Percentiles rank a stretch among this genome's conserved stretches.
Evolutionary conservation across 2,888 invertebrate genomes (phyloP).

Genomic region (Drosophila borealis): DNA sequence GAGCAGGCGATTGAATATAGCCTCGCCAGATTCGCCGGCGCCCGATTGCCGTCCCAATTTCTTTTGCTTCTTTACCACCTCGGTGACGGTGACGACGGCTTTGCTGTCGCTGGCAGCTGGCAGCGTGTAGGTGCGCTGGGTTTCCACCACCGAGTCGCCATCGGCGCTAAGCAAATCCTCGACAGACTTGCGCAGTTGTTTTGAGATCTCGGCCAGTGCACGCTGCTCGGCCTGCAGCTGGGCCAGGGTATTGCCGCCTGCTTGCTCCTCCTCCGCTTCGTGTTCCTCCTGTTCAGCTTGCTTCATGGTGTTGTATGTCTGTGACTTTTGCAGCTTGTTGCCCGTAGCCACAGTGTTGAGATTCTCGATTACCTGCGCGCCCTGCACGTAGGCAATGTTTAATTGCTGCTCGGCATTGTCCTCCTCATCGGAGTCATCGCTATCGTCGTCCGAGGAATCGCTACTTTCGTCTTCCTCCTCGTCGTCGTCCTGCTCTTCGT

Average conservation of each 20-base stretch:
- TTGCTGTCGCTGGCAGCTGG: conserved; percentile 55
- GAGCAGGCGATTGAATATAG: conserved; percentile 76
- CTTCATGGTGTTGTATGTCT: conserved; percentile 80
- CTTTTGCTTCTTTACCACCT: conserved; percentile 68
- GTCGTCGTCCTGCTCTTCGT: conserved; percentile 65
- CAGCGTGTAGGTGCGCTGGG: conserved; percentile 65
- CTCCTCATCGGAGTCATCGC: conserved; percentile 75
- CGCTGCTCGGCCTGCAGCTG: conserved; percentile 80
- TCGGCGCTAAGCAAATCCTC: conserved; percentile 79
- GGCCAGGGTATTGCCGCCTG: conserved; percentile 63
- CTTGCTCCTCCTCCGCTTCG: conserved; percentile 14
- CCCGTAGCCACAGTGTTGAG: conserved; percentile 78
- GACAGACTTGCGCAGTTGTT: conserved; percentile 80
- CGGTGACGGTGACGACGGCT: conserved; percentile 70
- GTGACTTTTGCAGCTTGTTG: conserved; percentile 78
- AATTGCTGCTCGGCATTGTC: conserved; percentile 67
- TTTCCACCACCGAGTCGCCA: conserved; percentile 61
- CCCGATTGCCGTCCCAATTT: conserved; percentile 25
- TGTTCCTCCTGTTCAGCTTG: conserved; percentile 52
- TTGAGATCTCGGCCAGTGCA: conserved; percentile 81
- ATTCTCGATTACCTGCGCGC: conserved; percentile 84
- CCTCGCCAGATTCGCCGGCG: conserved; percentile 71
- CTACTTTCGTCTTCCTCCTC: conserved; percentile 75
- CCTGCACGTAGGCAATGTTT: conserved; percentile 80
- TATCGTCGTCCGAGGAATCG: conserved; percentile 71